phyloP scores from a whole-genome alignment of 2,113 vertebrate genomes.

The Daphoenositta chrysoptera region DNA sequence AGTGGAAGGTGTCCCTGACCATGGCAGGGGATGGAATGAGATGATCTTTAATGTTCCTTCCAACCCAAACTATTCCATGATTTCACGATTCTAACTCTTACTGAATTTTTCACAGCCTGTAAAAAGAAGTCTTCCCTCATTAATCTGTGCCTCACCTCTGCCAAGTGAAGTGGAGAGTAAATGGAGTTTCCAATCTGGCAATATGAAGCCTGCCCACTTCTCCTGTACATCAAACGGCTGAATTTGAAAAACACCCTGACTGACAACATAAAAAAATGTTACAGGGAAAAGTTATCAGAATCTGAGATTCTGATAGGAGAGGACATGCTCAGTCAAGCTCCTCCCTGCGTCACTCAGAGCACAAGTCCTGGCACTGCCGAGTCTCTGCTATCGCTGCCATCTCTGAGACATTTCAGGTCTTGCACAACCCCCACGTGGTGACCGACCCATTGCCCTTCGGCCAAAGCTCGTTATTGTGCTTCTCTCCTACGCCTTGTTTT shows the following conservation, averaged over 20 bases:
- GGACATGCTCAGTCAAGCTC: not conserved
- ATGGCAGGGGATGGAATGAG: not conserved
- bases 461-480: not conserved
- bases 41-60: not conserved
- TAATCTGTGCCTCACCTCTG: not conserved
- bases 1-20: not conserved
- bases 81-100: not conserved
- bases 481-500: rapidly evolving
- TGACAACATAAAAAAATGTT: not conserved
- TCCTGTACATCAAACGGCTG: not conserved
- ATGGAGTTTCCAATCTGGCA: not conserved
- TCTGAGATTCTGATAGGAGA: not conserved
- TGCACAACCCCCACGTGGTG: not conserved
- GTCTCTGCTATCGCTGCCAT: not conserved
- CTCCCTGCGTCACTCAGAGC: not conserved
- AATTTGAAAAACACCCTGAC: not conserved
- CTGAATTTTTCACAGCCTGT: not conserved
- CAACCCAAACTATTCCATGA: not conserved
- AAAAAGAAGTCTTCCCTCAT: not conserved
- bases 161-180: not conserved
- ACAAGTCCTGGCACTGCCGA: not conserved
- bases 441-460: not conserved
- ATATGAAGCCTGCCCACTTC: not conserved
- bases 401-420: not conserved
- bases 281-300: not conserved